Evolutionary conservation across 2,113 vertebrate species (phyloP), one percentile per base, ranked within the genome.

Genomic region (Bujurquina vittata): DNA sequence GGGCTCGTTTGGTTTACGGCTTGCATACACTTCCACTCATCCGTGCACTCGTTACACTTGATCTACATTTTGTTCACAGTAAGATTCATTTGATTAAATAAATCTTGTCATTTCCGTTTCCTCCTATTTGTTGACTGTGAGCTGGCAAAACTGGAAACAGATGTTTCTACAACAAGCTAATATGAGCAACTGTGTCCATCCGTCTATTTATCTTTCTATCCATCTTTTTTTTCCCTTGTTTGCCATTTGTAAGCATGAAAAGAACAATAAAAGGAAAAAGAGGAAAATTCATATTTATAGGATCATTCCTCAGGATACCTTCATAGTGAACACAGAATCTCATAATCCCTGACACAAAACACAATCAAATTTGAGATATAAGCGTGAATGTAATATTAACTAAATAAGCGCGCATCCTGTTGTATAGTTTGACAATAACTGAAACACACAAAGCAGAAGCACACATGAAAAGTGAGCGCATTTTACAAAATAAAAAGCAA

Each of bases 31-130:
- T 31, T 72, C 26, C 46, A 72, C 26, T 72, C 65, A 7, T 52
- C 43, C 65, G 20, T 52, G 43, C 65, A 0, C 43, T 72, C 46
- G 20, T 31, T 72, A n/a, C 46, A n/a, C 26, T 54, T 31, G 29
- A 52, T 9, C 46, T 72, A 72, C 67, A 54, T 72, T 72, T 72
- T 52, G 26, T 52, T 72, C 43, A 72, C 46, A 52, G 67, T 31
- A 0, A 52, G 43, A 26, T 54, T 23, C 20, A 31, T 31, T 52
- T 52, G 46, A 72, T 72, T 72, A 31, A 72, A 72, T 46, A 46
- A 52, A 72, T 52, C 5, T 1, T 52, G 26, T 69, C 49, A 69
- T 69, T 69, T 69, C 65, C 49, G 20, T 69, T 69, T 49, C 23
- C 23, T 49, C 29, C 40, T 69, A 20, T 69, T 14, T 20, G 65